Conservation (phyloP, 2,113 vertebrate genomes). For the Cephalophus harveyi region DNA sequence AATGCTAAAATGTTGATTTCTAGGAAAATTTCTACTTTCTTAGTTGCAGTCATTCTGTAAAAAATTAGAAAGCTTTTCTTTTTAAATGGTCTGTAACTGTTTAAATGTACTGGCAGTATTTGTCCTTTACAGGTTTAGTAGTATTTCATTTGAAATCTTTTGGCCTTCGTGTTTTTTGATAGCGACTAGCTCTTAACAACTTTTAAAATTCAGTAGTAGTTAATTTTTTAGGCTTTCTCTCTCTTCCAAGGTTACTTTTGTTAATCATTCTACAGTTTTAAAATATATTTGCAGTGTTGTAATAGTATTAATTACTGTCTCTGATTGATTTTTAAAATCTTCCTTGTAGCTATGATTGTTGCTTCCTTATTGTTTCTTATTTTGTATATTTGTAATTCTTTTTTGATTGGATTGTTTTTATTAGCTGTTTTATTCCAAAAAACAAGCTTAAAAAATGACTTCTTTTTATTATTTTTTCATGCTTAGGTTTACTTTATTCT, state of each 20-base stretch:
- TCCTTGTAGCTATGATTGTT: not conserved
- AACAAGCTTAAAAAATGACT: not conserved
- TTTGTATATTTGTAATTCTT: not conserved
- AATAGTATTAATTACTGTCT: not conserved
- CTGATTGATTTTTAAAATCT: not conserved
- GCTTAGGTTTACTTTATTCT: not conserved
- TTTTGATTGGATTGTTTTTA: not conserved
- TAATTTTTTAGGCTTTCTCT: not conserved
- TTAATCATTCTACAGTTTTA: not conserved
- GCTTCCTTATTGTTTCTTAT: not conserved
- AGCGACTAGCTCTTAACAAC: not conserved
- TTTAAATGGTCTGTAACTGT: not conserved
- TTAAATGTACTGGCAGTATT: not conserved
- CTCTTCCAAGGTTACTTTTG: not conserved
- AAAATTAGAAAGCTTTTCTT: not conserved
- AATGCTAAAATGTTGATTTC: not conserved
- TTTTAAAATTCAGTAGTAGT: not conserved
- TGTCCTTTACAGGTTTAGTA: not conserved
- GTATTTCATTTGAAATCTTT: not conserved
- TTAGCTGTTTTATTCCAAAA: not conserved
- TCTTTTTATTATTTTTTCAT: not conserved
- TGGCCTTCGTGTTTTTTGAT: not conserved
- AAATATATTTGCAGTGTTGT: not conserved
- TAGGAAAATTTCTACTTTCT: not conserved
- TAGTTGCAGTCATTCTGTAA: not conserved